phyloP scores from a whole-genome alignment of 2,113 vertebrate species.

The Mesoclemmys tuberculata region DNA sequence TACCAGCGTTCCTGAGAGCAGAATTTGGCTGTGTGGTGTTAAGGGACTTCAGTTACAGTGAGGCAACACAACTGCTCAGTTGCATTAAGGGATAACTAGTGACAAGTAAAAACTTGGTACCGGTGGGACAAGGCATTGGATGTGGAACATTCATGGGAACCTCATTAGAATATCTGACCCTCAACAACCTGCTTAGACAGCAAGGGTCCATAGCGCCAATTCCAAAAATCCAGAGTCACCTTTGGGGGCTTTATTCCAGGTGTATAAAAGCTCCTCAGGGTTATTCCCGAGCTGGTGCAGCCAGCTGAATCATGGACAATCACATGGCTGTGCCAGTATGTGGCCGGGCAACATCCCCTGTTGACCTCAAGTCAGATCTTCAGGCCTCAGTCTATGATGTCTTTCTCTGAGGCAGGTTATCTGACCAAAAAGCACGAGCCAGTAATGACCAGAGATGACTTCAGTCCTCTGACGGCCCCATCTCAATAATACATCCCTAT shows the following conservation, averaged over 20 bases:
- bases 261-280: neutral
- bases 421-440: neutral
- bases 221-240: neutral
- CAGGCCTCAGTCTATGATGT: rapidly evolving
- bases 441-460: neutral
- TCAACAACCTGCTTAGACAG: no score
- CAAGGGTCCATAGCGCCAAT: no score
- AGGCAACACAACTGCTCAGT: neutral
- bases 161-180: no score
- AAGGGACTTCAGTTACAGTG: neutral
- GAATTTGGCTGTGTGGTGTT: neutral
- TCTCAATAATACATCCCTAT: neutral
- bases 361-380: neutral
- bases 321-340: neutral
- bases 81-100: neutral
- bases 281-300: neutral
- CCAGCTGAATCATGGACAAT: neutral
- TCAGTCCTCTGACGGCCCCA: neutral
- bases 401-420: neutral
- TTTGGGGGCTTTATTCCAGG: neutral
- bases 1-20: neutral
- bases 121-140: neutral
- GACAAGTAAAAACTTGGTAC: neutral
- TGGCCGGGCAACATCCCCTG: neutral
- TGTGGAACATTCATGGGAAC: neutral